Evolutionary conservation across 2,888 invertebrate species (phyloP).

Genomic region (Unio delphinus): DNA sequence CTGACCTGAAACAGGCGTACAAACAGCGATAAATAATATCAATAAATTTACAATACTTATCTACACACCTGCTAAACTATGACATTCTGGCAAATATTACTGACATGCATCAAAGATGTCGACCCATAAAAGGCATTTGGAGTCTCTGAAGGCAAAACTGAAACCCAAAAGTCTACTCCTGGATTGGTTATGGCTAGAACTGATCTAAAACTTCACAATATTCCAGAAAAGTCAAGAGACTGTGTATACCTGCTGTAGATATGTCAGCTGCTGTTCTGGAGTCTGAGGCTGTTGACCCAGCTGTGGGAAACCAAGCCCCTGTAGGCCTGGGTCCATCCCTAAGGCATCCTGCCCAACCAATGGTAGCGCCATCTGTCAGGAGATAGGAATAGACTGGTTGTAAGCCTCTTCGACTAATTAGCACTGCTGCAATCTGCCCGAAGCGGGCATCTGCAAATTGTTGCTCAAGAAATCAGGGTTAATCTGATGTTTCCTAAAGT

Average conservation of each 20-base stretch:
- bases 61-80: slow-evolving; percentile 1
- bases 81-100: not conserved
- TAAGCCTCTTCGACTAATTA: too few relatives aligned
- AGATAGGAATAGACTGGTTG: too few relatives aligned
- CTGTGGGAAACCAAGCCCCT: not conserved
- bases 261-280: slow-evolving; percentile 35
- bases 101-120: not conserved
- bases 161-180: not conserved
- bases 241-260: slow-evolving; percentile 36
- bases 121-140: not conserved
- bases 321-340: slow-evolving; percentile 7
- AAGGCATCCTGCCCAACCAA: slow-evolving; percentile 9
- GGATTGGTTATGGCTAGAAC: too few relatives aligned
- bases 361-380: too few relatives aligned
- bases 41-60: too few relatives aligned
- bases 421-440: too few relatives aligned
- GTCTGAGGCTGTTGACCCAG: slow-evolving; percentile 4
- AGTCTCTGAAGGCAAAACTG: not conserved
- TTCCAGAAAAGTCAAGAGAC: not conserved
- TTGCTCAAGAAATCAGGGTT: too few relatives aligned
- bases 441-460: too few relatives aligned
- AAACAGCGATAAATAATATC: too few relatives aligned
- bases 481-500: too few relatives aligned
- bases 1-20: too few relatives aligned
- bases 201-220: not conserved